A percentile compares a stretch with the other conserved stretches of the same genome.
Evolutionary conservation across 2,797 vertebrate species (phyloP).

Genomic region (Falco peregrinus): DNA sequence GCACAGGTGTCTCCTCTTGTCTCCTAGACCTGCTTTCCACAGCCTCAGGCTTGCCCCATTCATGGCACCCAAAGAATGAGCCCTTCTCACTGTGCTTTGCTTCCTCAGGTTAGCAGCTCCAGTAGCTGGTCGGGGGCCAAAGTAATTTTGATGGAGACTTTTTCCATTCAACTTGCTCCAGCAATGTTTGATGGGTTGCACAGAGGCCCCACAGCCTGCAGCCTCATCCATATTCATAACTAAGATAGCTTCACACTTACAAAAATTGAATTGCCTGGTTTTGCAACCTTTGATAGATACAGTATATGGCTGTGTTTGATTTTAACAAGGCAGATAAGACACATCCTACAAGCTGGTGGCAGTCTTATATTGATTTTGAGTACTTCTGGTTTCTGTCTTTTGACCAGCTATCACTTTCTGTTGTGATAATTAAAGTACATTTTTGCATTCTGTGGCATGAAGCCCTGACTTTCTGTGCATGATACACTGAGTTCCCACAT

Average conservation of each 20-base stretch:
- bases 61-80: fast-evolving
- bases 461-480: background rate
- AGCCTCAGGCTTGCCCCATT: background rate
- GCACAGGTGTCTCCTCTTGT: too few relatives aligned
- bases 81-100: background rate
- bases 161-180: background rate
- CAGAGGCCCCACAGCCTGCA: background rate
- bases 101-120: background rate
- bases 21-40: background rate
- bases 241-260: background rate
- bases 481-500: background rate
- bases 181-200: background rate
- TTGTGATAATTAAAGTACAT: constrained; percentile 27
- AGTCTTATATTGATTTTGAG: constrained; percentile 27
- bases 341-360: constrained; percentile 4
- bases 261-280: constrained; percentile 15
- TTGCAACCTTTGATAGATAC: background rate
- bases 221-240: constrained; percentile 34
- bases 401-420: background rate
- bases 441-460: background rate
- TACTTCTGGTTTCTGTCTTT: constrained; percentile 29
- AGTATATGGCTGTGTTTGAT: background rate
- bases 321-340: background rate
- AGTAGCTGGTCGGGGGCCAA: background rate
- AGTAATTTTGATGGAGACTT: background rate